phyloP scores from a whole-genome alignment of 2,888 invertebrate species.

The Hylaea fasciaria region DNA sequence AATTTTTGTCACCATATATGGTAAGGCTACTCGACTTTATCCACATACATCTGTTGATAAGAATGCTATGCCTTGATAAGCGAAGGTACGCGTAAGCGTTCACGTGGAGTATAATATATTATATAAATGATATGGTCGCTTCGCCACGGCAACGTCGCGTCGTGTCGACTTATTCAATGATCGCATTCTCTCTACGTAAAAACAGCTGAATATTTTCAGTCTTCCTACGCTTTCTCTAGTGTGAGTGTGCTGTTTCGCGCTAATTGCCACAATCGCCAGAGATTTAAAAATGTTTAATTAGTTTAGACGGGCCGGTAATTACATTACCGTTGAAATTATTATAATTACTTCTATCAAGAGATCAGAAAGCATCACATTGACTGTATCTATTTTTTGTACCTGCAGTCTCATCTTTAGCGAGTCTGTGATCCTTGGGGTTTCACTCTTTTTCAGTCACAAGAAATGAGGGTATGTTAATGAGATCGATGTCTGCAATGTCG shows the following conservation, averaged over 20 bases:
- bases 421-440: conserved; percentile 4
- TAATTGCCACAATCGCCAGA: conserved; percentile 61
- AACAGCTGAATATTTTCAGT: conserved; percentile 53
- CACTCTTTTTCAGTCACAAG: background rate
- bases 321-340: conserved; percentile 53
- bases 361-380: conserved; percentile 63
- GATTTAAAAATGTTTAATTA: conserved; percentile 68
- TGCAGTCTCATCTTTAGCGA: conserved; percentile 19
- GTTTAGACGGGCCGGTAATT: conserved; percentile 53
- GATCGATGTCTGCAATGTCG: background rate
- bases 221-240: conserved; percentile 65
- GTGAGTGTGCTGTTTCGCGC: conserved; percentile 65
- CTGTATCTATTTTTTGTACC: conserved; percentile 38
- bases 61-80: conserved; percentile 66
- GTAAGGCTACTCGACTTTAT: conserved; percentile 80
- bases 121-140: conserved; percentile 1
- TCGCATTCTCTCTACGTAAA: conserved; percentile 40
- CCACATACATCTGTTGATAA: conserved; percentile 66
- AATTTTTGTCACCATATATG: conserved; percentile 91
- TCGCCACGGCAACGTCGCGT: background rate
- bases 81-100: conserved; percentile 47
- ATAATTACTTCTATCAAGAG: conserved; percentile 49
- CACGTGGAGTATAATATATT: conserved; percentile 43
- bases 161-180: conserved; percentile 35
- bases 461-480: conserved; percentile 2